A percentile compares a stretch with the other conserved stretches of the same genome.
These are phyloP conservation scores for Typhlomys cinereus DNA, from an alignment of 2,113 vertebrate species.

Conservation along the genomic window DNA sequence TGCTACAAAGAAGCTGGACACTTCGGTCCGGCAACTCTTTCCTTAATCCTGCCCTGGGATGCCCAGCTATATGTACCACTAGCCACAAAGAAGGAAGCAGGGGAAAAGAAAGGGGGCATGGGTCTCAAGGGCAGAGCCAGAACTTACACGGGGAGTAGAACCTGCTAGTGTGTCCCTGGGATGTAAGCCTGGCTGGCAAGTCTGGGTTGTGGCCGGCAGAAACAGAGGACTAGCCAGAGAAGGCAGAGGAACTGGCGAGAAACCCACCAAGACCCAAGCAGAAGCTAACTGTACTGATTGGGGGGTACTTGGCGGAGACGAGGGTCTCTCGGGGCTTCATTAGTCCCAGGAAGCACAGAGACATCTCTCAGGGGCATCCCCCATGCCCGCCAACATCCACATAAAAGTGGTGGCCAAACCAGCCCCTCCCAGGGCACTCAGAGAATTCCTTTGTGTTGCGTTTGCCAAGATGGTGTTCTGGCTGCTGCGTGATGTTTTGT, in stretches of 20 bases:
- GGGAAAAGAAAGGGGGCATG: background rate
- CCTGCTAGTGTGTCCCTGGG: accelerated
- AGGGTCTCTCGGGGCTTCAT: too few relatives aligned
- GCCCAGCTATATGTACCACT: background rate
- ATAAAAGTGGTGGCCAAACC: background rate
- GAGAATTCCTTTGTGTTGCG: constrained; percentile 32
- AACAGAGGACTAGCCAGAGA: background rate
- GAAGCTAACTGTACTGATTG: background rate
- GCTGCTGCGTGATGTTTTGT: constrained; percentile 49
- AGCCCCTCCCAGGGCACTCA: background rate
- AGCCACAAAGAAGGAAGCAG: background rate
- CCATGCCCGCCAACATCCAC: background rate
- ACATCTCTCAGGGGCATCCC: background rate
- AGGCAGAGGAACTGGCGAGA: background rate
- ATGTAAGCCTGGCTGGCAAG: background rate
- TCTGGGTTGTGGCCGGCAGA: background rate
- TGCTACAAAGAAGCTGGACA: background rate
- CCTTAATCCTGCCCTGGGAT: accelerated
- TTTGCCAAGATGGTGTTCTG: constrained; percentile 53
- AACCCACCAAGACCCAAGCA: background rate
- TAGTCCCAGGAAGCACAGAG: background rate
- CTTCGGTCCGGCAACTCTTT: background rate
- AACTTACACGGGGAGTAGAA: background rate
- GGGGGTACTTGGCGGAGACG: background rate
- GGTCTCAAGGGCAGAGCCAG: background rate